Conservation (phyloP, 2,113 vertebrate genomes). For the Pogona vitticeps region DNA sequence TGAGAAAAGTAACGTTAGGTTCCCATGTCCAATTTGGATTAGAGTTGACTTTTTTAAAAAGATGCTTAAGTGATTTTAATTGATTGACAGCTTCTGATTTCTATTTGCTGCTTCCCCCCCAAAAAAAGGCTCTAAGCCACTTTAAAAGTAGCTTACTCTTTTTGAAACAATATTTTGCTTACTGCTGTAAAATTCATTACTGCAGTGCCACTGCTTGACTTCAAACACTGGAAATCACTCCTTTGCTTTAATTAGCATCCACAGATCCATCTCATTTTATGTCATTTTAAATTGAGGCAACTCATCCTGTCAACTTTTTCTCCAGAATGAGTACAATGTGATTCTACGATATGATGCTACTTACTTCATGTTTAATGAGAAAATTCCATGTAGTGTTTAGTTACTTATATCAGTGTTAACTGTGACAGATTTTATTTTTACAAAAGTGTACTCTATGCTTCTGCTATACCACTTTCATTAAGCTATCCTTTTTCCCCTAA, state of each 20-base stretch:
- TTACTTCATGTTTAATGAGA: conserved; percentile 21
- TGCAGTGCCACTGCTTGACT: not conserved
- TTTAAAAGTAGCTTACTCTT: not conserved
- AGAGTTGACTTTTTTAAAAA: not conserved
- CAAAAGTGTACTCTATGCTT: not conserved
- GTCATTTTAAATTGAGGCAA: not conserved
- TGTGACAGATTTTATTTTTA: not conserved
- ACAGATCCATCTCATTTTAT: not conserved
- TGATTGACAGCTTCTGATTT: not conserved
- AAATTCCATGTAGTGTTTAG: conserved; percentile 7
- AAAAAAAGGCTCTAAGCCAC: not conserved
- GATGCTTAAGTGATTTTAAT: not conserved
- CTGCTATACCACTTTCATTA: conserved; percentile 4
- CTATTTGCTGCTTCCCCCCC: not conserved
- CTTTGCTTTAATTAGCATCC: not conserved
- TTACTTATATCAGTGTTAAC: not conserved
- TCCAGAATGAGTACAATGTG: not conserved
- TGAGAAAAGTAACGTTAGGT: not conserved
- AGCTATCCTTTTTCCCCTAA: too few relatives aligned
- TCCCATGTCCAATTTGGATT: not conserved
- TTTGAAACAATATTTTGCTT: not conserved
- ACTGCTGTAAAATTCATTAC: not conserved
- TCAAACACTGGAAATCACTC: not conserved
- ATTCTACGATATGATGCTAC: not conserved
- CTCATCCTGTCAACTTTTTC: not conserved